Percentiles rank a stretch among this genome's conserved stretches.
Conservation (phyloP, 2,113 vertebrate species). For the Elephantulus edwardii region DNA sequence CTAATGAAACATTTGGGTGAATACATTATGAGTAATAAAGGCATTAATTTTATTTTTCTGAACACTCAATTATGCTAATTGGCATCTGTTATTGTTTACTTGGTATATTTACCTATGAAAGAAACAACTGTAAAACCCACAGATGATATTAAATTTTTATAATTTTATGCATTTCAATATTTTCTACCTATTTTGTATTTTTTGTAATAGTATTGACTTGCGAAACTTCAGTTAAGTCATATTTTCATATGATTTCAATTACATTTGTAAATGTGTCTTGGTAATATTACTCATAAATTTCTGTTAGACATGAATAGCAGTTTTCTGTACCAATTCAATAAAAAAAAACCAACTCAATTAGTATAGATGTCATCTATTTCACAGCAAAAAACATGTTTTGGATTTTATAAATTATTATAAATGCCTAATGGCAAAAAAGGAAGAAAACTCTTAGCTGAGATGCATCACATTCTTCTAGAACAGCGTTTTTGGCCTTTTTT, state of each 20-base stretch:
- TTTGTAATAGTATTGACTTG: neutral
- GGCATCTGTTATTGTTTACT: conserved; percentile 84
- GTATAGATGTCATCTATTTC: neutral
- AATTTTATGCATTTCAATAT: neutral
- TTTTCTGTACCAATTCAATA: neutral
- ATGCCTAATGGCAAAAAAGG: neutral
- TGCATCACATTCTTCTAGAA: neutral
- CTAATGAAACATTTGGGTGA: conserved; percentile 89
- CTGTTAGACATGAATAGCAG: neutral
- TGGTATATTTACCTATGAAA: conserved; percentile 70
- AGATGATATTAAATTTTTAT: neutral
- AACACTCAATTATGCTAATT: conserved; percentile 86
- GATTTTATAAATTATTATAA: neutral
- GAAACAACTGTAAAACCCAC: conserved; percentile 38
- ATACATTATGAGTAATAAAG: conserved; percentile 88
- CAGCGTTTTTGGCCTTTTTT: too few species aligned
- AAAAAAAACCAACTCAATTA: neutral
- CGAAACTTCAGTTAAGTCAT: neutral
- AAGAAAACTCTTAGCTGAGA: too few species aligned
- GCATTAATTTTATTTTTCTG: conserved; percentile 86
- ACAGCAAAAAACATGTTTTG: neutral
- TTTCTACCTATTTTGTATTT: neutral
- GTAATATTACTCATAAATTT: neutral
- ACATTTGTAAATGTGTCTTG: neutral
- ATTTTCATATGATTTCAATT: neutral